Evolutionary conservation across 2,888 invertebrate species (phyloP), one percentile per base, ranked within the genome.

Genomic region (Lottia gigantea): DNA sequence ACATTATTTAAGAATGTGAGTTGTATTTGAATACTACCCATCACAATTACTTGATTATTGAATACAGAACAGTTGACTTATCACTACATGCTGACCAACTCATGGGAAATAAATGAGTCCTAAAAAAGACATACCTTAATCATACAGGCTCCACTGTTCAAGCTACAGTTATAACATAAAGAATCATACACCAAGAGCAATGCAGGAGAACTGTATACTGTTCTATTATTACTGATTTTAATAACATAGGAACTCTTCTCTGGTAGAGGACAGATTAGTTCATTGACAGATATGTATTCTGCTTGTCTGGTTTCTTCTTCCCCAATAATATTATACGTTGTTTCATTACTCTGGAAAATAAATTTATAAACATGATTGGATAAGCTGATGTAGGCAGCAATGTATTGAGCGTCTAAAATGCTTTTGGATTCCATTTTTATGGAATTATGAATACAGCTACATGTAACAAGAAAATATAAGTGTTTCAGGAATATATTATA

Each of bases 181-280:
- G 80, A 80, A 62, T 81, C 76, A 46, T 77, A 79, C 0, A 79
- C 78, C 62, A 80, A 67, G 14, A 74, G 70, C 11, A 72, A 71
- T 1, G 73, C 72, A 4, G 71, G 31, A 0, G 55, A 46, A 70
- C 79, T 79, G 61, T 46, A 46, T 0, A 61, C 14, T 11, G 67
- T 26, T 16, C 40, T 67, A 31, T 71, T 70, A 61, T 77, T 73
- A 65, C 71, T 75, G 68, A 77, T 61, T 3, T 65, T 31, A 14
- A 76, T 49, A 31, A 68, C 62, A 71, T 78, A 69, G 70, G 71
- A 68, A n/a, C 64, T 64, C 0, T 49, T 68, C 0, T 67, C 31
- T 2, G 80, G 77, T 11, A 78, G 62, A 1, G 70, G 61, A 70
- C 81, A 81, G 19, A 70, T 68, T 26, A 81, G 55, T 63, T 80